phyloP scores from a whole-genome alignment of 2,113 vertebrate genomes.

The Mirza zaza region DNA sequence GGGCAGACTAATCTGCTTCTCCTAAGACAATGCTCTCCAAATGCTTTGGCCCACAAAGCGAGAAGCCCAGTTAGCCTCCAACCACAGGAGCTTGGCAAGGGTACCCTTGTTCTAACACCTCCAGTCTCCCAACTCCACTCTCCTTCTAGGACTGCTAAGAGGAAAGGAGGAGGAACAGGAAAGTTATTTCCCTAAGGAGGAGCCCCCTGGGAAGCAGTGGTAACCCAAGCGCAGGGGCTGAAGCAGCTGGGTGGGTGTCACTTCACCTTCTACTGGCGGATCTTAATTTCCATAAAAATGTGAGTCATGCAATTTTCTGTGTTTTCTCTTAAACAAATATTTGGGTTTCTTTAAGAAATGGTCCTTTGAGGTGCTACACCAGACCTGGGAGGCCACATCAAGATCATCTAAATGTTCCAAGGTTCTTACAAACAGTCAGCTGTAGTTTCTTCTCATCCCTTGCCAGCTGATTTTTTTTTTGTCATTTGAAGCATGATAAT shows the following conservation, averaged over 20 bases:
- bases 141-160: background rate
- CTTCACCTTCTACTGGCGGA: background rate
- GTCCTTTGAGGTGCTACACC: background rate
- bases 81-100: background rate
- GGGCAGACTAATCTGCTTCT: background rate
- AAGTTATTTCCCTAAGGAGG: background rate
- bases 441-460: background rate
- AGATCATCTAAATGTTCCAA: slow-evolving; percentile 5
- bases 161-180: background rate
- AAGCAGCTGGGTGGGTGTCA: background rate
- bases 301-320: slow-evolving; percentile 49
- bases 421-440: background rate
- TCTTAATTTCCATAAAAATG: slow-evolving; percentile 42
- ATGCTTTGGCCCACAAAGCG: background rate
- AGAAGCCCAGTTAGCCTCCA: background rate
- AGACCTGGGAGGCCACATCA: background rate
- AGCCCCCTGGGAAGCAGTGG: background rate
- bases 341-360: slow-evolving; percentile 26
- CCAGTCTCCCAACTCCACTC: background rate
- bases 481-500: background rate
- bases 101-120: background rate
- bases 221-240: background rate
- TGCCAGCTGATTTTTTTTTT: background rate
- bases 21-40: background rate
- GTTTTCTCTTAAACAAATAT: slow-evolving; percentile 66